Percentiles rank a stretch among this genome's conserved stretches.
Conservation (phyloP, 2,797 vertebrate genomes). For the Cygnus olor region DNA sequence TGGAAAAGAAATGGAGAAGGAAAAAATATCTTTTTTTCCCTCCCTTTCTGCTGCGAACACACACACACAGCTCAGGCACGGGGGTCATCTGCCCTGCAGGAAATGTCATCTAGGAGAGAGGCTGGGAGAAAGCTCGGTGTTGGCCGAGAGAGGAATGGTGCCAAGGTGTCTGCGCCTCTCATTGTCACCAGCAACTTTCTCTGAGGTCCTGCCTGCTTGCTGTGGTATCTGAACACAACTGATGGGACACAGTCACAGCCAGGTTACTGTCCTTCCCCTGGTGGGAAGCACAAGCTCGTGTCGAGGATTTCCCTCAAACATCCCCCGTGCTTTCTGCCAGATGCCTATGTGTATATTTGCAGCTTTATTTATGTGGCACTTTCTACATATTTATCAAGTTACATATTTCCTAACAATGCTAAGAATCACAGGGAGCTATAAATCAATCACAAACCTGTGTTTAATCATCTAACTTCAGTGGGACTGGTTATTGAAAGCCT, state of each 20-base stretch:
- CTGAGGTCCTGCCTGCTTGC: background rate
- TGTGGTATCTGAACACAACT: background rate
- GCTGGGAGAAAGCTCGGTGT: background rate
- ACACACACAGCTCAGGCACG: background rate
- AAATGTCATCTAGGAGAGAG: accelerated
- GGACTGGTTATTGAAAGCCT: background rate
- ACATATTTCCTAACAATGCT: background rate
- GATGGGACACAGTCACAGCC: background rate
- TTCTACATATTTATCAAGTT: background rate
- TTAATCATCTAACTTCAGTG: background rate
- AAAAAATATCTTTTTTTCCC: background rate
- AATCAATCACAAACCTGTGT: background rate
- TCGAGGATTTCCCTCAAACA: background rate
- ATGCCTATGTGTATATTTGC: background rate
- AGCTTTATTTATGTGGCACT: background rate
- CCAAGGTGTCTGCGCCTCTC: background rate
- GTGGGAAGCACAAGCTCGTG: background rate
- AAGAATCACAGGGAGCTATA: background rate
- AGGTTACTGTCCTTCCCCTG: background rate
- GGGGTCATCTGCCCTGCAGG: background rate
- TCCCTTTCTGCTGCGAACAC: background rate
- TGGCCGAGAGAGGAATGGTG: background rate
- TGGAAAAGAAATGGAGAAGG: background rate
- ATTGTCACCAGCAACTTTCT: background rate
- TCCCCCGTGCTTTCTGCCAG: background rate